Conservation (phyloP, 35 echinoderm and acorn worm genomes). For the Patiria miniata region DNA sequence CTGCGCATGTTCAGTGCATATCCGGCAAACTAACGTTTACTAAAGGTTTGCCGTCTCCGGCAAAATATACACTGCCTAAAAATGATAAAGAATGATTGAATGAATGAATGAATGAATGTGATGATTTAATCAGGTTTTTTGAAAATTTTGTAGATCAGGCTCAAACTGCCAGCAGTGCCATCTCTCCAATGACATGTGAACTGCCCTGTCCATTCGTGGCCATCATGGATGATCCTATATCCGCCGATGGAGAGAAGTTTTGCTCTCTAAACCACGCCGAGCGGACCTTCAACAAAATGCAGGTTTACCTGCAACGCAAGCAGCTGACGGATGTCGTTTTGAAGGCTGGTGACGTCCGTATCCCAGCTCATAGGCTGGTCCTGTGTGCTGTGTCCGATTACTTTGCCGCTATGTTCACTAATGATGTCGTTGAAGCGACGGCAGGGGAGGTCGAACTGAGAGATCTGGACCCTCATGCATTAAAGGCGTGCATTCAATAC, state of each 20-base stretch:
- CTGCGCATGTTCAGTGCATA: too few species aligned
- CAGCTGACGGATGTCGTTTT: slow-evolving; percentile 87
- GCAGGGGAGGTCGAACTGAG: slow-evolving; percentile 79
- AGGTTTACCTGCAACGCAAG: slow-evolving; percentile 56
- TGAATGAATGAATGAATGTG: too few species aligned
- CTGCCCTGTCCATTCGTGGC: not conserved
- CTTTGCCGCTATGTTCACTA: slow-evolving; percentile 98
- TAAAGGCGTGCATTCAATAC: slow-evolving; percentile 93
- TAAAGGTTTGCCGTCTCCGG: too few species aligned
- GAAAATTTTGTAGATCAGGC: too few species aligned
- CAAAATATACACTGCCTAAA: too few species aligned
- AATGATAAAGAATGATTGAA: too few species aligned
- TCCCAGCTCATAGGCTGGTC: slow-evolving; percentile 87
- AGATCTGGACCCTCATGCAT: slow-evolving; percentile 68
- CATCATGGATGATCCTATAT: slow-evolving; percentile 16
- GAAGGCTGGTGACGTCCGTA: slow-evolving; percentile 73
- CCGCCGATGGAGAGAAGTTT: slow-evolving; percentile 79
- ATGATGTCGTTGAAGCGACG: slow-evolving; percentile 76
- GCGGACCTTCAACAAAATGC: slow-evolving; percentile 89
- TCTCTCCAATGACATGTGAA: too few species aligned
- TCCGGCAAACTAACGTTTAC: too few species aligned
- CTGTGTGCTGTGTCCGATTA: slow-evolving; percentile 98
- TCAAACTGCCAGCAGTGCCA: too few species aligned
- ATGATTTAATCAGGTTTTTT: too few species aligned
- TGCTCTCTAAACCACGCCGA: slow-evolving; percentile 88